phyloP scores from a whole-genome alignment of 2,113 vertebrate species.

The Petroica traversi region DNA sequence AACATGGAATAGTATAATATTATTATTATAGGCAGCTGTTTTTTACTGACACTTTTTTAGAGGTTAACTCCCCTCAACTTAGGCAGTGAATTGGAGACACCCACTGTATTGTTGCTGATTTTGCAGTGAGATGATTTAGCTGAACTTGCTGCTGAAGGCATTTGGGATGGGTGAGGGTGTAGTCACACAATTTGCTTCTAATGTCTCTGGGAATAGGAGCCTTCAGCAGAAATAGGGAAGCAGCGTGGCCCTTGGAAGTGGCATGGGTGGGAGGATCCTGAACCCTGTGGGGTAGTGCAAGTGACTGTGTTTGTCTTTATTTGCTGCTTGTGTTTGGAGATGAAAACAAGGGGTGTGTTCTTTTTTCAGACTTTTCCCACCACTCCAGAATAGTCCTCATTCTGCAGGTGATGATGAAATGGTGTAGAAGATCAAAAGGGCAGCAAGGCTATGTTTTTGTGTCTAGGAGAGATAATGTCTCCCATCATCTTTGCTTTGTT shows the following conservation, averaged over 20 bases:
- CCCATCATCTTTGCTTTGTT: background rate
- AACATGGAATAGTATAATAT: background rate
- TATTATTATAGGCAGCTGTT: background rate
- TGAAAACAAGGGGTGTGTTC: background rate
- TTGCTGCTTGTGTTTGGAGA: background rate
- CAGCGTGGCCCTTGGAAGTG: background rate
- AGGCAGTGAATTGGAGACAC: background rate
- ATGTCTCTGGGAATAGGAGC: background rate
- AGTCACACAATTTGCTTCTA: background rate
- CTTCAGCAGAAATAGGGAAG: background rate
- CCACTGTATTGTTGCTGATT: background rate
- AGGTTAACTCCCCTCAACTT: background rate
- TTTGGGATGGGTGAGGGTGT: background rate
- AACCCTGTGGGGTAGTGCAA: background rate
- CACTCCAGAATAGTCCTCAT: background rate
- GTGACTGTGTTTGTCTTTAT: background rate
- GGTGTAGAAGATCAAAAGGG: background rate
- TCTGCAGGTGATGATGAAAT: background rate
- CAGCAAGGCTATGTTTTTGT: background rate
- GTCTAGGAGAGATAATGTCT: background rate
- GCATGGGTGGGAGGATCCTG: fast-evolving
- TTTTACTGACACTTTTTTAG: background rate
- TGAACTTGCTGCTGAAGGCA: background rate
- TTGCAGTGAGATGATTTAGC: background rate
- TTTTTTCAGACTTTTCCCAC: background rate